phyloP scores from a whole-genome alignment of 1,140 invertebrate species.

The Brachionus plicatilis region DNA sequence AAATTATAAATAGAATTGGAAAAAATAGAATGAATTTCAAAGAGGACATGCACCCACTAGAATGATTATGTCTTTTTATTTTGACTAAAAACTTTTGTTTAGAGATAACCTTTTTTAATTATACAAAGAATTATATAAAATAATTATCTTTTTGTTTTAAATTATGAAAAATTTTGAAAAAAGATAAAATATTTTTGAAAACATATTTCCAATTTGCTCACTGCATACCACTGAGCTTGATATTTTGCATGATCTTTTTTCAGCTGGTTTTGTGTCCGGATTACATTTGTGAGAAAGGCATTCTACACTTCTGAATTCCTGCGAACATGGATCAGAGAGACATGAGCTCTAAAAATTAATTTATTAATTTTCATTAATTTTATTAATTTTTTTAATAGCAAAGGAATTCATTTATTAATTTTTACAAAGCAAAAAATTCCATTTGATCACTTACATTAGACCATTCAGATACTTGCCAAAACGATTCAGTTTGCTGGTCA shows the following conservation, averaged over 20 bases:
- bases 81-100: background rate
- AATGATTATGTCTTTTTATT: slow-evolving; percentile 6
- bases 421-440: background rate
- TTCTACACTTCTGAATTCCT: background rate
- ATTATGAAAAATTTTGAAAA: background rate
- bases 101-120: background rate
- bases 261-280: background rate
- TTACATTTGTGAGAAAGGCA: background rate
- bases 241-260: background rate
- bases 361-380: too few relatives aligned
- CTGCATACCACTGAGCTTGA: background rate
- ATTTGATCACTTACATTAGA: background rate
- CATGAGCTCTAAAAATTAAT: background rate
- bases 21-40: background rate
- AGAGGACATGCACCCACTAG: slow-evolving; percentile 5
- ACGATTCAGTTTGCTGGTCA: background rate
- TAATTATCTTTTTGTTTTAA: background rate
- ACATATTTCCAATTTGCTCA: background rate
- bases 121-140: background rate
- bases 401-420: background rate
- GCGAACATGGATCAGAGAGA: background rate
- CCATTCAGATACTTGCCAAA: background rate
- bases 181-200: background rate
- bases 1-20: background rate
- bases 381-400: too few relatives aligned